phyloP scores from a whole-genome alignment of 2,797 vertebrate genomes.

The Sternarchorhynchus goeldii region DNA sequence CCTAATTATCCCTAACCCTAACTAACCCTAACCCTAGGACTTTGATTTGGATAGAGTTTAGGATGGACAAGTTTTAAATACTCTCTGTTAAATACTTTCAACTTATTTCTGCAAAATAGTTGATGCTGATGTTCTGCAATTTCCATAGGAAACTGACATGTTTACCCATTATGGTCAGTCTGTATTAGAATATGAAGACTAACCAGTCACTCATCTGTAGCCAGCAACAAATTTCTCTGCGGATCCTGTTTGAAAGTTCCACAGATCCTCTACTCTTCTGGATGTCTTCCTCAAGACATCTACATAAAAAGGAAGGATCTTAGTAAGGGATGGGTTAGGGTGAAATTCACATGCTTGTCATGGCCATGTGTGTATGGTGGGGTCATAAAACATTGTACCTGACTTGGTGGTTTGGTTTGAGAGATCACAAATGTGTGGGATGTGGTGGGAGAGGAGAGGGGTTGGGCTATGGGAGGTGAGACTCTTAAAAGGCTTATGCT shows the following conservation, averaged over 20 bases:
- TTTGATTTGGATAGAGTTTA: no score
- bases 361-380: no score
- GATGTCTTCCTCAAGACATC: not conserved
- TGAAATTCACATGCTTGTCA: no score
- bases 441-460: no score
- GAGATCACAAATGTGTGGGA: not conserved
- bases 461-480: no score
- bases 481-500: not conserved
- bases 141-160: not conserved
- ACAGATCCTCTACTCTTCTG: not conserved
- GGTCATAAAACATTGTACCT: no score
- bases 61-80: no score
- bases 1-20: no score
- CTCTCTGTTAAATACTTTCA: not conserved
- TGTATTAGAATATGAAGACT: not conserved
- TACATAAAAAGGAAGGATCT: no score
- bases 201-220: slow-evolving; percentile 23
- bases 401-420: no score
- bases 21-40: no score
- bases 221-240: slow-evolving; percentile 9
- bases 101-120: not conserved
- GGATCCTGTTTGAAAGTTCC: not conserved
- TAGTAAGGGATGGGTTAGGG: no score
- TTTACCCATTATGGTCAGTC: slow-evolving; percentile 5
- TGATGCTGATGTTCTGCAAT: not conserved